Base-by-base conservation (phyloP, 2,113 vertebrate species). In the Phoenicopterus ruber region DNA sequence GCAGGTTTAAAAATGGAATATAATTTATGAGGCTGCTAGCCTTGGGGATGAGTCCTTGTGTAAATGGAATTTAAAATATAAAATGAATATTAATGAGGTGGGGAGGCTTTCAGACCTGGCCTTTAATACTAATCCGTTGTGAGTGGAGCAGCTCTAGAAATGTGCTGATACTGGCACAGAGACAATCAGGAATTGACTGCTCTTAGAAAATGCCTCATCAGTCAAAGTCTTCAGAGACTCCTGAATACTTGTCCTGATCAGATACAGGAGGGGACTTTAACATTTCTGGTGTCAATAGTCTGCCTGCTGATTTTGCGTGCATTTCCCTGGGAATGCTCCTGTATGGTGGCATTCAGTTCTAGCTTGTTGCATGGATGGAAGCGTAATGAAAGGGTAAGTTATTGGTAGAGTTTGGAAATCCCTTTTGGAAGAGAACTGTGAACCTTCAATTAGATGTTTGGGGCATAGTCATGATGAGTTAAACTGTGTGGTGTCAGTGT, bases 381-480 rank as follows among this genome's bases (percentile, higher is more conserved):
- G 81, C 44, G 31, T 84, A 96, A 97, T 95, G 96, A 95, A 84
- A 95, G 94, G 94, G 98, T 98, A 92, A 96, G 98, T 96, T 72
- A 25, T 6, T 36, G 49, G 28, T 16, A 10, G 59, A 58, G 58
- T 3, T 25, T 42, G 79, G n/a, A 42, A 80, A 55, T 71, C 10
- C 61, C 36, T 62, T 93, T 76, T 55, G 59, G 36, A 81, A 59
- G 40, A 71, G 40, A 71, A 1, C 62, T 77, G 52, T 77, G 58
- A 58, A 9, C 71, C 46, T 77, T 47, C 49, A 25, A 1, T 25
- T 49, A 9, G 10, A 13, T 76, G 13, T 55, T 87, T 34, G 57
- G 73, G 25, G 47, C 25, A 36, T 14, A 49, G 73, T 12, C 18
- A 7, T 5, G 7, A 13, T 31, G 52, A n/a, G 17, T 61, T 65